Evolutionary conservation across 2,113 vertebrate genomes (phyloP), one percentile per base, ranked within the genome.

Genomic region (Anser brachyrhynchus): DNA sequence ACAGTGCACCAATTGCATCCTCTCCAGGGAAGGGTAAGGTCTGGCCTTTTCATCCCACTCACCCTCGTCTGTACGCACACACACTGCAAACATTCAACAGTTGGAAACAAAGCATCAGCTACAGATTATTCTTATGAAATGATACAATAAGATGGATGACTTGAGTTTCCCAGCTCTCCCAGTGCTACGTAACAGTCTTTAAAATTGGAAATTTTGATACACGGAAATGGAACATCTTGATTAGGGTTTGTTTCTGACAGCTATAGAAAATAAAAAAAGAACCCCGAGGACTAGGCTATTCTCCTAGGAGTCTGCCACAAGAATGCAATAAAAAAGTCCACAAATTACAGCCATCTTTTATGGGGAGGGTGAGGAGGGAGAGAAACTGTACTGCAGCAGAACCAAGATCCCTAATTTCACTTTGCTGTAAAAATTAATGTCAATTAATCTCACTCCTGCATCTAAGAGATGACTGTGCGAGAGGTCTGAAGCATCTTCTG

Each of bases 381-480:
- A 61, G 20, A 72, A 61, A 16, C 7, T 59, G 25, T 59, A 79
- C 51, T 19, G 95, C 20, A 46, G 29, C 29, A 71, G 64, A 84
- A 90, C 6, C 2, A n/a, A 85, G 55, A 84, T 13, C 15, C n/a
- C 26, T 84, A n/a, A 69, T 76, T 76, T 88, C 28, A 80, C 52
- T 14, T 71, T 51, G n/a, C 39, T 62, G 54, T 31, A 55, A 83
- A 79, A 93, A 76, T 70, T 20, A 20, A 54, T 1, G 9, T n/a
- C 33, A 37, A 57, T 61, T 28, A 52, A 55, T 87, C 74, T 58
- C 1, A 5, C 39, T 65, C 21, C 62, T 65, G 13, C 8, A 31
- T 0, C 0, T 16, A 69, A 2, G 4, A 76, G 67, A 29, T 3
- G 5, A 66, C 62, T 57, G 51, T 29, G 17, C 0, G 0, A 75